Percentiles rank a stretch among this genome's conserved stretches.
These are phyloP conservation scores for Lycopodina hypogea DNA, from an alignment of 37 sponge, comb jelly and placozoan species.

Conservation along the genomic window DNA sequence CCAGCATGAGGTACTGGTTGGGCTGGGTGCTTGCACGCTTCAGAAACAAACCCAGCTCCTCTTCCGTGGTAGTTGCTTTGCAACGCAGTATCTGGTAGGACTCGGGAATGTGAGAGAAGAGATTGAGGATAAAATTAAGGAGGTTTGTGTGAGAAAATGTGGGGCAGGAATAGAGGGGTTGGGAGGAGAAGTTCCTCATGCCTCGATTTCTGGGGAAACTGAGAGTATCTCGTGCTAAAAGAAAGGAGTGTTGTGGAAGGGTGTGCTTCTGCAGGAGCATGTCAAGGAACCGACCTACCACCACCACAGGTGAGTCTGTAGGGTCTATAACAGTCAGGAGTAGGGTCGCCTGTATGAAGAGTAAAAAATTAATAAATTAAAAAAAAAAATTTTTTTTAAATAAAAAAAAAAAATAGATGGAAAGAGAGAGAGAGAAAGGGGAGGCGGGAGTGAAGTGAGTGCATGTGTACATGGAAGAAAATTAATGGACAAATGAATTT, in stretches of 20 bases:
- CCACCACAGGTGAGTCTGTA: conserved; percentile 17
- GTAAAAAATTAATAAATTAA: neutral
- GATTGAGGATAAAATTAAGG: conserved; percentile 47
- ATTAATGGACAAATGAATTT: neutral
- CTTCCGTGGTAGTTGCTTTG: conserved; percentile 45
- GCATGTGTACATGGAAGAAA: neutral
- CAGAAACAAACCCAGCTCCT: conserved; percentile 69
- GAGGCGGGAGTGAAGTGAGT: too few relatives aligned
- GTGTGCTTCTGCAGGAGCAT: conserved; percentile 32
- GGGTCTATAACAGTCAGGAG: neutral
- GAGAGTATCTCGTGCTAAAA: neutral
- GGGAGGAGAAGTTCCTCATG: conserved; percentile 6
- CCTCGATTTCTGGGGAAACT: neutral
- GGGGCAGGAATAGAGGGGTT: conserved; percentile 47
- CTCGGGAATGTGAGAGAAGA: conserved; percentile 67
- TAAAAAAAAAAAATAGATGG: too few relatives aligned
- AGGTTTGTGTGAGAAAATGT: conserved; percentile 39
- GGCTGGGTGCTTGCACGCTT: conserved; percentile 35
- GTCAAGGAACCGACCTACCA: conserved; percentile 47
- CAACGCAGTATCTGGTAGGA: conserved; percentile 72
- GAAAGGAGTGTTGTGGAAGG: neutral
- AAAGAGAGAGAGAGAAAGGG: too few relatives aligned
- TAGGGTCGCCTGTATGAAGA: neutral
- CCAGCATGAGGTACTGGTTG: conserved; percentile 50
- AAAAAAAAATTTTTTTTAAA: too few relatives aligned